These are phyloP conservation scores for Paraescarpia echinospica DNA, from an alignment of 1,140 invertebrate genomes.

Conservation along the genomic window DNA sequence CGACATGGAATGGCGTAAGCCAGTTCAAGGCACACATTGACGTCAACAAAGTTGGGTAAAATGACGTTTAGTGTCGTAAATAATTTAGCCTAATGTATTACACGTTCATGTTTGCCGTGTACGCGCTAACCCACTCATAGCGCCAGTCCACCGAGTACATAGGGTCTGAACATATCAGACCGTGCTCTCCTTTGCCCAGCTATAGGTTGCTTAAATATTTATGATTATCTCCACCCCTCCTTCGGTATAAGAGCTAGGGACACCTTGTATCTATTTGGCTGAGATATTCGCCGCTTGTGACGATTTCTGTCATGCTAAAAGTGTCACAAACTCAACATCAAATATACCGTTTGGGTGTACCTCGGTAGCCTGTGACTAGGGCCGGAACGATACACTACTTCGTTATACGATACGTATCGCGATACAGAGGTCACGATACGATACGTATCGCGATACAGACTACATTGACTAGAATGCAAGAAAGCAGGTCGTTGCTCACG, in stretches of 20 bases:
- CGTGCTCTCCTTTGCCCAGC: background rate
- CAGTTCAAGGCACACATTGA: too few species aligned
- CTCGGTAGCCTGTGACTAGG: too few species aligned
- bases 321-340: background rate
- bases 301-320: background rate
- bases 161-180: background rate
- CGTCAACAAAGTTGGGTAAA: too few species aligned
- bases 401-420: too few species aligned
- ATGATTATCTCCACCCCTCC: background rate
- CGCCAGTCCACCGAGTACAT: background rate
- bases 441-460: too few species aligned
- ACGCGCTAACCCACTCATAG: background rate
- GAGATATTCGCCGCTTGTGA: background rate
- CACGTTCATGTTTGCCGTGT: background rate
- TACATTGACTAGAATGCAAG: too few species aligned
- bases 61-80: too few species aligned
- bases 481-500: too few species aligned
- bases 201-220: background rate
- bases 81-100: too few species aligned
- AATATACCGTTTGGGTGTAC: background rate
- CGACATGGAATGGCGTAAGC: background rate
- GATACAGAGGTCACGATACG: too few species aligned
- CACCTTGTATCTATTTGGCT: background rate
- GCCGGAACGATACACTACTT: too few species aligned
- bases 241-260: background rate